Evolutionary conservation across 2,888 invertebrate genomes (phyloP).

Genomic region (Philhelius pedissequus): DNA sequence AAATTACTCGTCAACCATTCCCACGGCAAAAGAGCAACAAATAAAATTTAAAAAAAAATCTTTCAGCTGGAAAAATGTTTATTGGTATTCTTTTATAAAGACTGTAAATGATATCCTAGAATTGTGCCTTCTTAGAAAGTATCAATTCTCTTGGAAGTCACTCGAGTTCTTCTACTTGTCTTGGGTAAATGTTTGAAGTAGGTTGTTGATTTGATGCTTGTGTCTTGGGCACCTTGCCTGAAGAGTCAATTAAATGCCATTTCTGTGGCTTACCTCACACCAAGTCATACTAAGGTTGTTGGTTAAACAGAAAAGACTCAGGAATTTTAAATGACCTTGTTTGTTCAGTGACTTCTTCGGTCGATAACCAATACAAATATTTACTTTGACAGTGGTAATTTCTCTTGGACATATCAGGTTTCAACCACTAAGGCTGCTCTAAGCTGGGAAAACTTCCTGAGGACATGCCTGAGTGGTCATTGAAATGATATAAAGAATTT

Average conservation of each 20-base stretch:
- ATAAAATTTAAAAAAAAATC: neutral
- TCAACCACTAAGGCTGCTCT: neutral
- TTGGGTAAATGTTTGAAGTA: neutral
- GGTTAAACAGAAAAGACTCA: neutral
- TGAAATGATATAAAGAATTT: neutral
- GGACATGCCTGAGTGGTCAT: neutral
- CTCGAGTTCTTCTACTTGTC: neutral
- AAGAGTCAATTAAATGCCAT: constrained; percentile 11
- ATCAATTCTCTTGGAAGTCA: neutral
- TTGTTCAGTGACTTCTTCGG: neutral
- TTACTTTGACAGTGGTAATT: neutral
- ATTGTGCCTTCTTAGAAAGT: neutral
- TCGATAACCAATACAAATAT: neutral
- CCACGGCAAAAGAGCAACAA: constrained; percentile 2
- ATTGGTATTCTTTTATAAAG: neutral
- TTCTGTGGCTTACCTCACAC: neutral
- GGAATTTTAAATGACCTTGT: neutral
- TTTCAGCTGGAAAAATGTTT: neutral
- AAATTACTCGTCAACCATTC: too few relatives aligned
- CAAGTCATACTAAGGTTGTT: neutral
- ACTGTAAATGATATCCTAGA: constrained; percentile 9
- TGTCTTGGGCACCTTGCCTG: neutral
- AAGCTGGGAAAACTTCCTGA: neutral
- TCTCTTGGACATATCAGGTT: neutral
- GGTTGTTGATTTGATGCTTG: neutral